Evolutionary conservation across 92 coral and sea anemone species (phyloP), one percentile per base, ranked within the genome.

Genomic region (Porites rus): DNA sequence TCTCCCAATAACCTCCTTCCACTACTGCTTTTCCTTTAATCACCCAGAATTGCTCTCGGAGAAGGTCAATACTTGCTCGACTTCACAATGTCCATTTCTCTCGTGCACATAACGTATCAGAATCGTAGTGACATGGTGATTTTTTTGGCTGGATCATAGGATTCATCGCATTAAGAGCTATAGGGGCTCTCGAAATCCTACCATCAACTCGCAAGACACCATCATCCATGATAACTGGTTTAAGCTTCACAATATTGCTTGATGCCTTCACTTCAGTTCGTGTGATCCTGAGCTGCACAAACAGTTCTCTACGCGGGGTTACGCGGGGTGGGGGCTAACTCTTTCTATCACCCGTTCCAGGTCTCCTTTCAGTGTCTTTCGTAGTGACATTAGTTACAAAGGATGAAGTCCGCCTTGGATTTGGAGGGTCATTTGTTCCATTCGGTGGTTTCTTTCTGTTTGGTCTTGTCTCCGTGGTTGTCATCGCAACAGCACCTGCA

Each of bases 71-170:
- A 84, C 85, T 19, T 91, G 94, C 52, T 89, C 90, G 1, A 67
- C 75, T 2, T 92, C 94, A 69, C 92, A 88, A 73, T 92, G 90
- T 7, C 94, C 94, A 65, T 67, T 76, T 2, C 2, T 73, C 66
- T 79, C 77, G 46, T 88, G 92, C 13, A 77, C 0, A 38, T 80
- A 31, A 8, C 87, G 76, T 46, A 91, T 84, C 11, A 88, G 21
- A 6, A 88, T 81, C 0, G 74, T 51, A 3, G 87, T 73, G 59
- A 91, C 63, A 53, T 60, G 28, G 28, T 25, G 85, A 2, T 77
- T 10, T 14, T 81, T 66, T 50, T n/a, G 87, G 93, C 6, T 79
- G 22, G 19, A 79, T 90, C 78, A 90, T 80, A 10, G 86, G 90
- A 21, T 90, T 81, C 68, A 25, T 79, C 1, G 92, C 92, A 18